These are phyloP conservation scores for Lepidurus apus DNA, from an alignment of 1,140 invertebrate species.

Conservation along the genomic window DNA sequence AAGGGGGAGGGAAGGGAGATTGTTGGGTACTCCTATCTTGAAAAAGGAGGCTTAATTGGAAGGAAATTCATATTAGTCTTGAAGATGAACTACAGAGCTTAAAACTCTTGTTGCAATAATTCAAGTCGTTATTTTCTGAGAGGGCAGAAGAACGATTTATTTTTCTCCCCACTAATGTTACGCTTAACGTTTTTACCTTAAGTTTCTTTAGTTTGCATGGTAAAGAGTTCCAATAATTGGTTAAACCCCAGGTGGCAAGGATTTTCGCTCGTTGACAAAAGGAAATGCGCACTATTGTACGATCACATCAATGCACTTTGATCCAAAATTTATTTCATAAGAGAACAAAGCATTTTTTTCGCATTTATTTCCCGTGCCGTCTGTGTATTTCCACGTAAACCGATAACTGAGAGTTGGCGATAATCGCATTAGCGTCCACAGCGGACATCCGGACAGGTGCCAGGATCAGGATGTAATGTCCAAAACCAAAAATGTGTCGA, in stretches of 20 bases:
- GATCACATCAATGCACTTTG: no score
- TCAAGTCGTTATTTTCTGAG: not conserved
- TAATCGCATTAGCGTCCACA: slow-evolving; percentile 1
- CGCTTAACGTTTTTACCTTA: no score
- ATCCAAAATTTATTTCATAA: no score
- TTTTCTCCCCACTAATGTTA: no score
- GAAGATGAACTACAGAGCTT: not conserved
- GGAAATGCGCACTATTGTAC: no score
- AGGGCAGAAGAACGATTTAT: no score
- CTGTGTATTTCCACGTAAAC: not conserved
- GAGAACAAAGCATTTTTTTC: not conserved
- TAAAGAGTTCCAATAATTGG: no score
- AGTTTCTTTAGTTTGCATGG: no score
- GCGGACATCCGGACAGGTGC: slow-evolving; percentile 20
- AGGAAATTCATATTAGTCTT: not conserved
- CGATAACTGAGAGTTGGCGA: not conserved
- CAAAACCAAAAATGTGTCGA: not conserved
- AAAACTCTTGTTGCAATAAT: not conserved
- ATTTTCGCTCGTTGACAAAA: no score
- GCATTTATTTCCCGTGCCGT: not conserved
- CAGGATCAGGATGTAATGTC: not conserved
- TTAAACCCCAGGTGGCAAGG: no score
- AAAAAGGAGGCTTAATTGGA: not conserved
- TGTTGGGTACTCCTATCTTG: not conserved
- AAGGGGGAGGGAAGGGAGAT: not conserved